These are phyloP conservation scores for Epinotia brunnichana DNA, from an alignment of 2,888 invertebrate genomes.

Conservation along the genomic window DNA sequence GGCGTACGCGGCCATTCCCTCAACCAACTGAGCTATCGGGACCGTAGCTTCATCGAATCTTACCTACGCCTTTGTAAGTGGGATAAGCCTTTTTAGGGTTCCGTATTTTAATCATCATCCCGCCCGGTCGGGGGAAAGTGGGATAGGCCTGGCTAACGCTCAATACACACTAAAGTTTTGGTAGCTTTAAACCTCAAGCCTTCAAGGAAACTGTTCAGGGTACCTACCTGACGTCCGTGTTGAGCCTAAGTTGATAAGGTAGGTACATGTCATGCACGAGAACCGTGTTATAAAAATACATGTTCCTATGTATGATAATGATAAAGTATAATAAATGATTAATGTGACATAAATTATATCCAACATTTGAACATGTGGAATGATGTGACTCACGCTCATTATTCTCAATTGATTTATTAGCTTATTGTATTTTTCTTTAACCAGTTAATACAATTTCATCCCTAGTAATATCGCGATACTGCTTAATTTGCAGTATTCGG, in stretches of 20 bases:
- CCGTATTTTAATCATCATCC: no score
- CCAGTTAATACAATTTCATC: neutral
- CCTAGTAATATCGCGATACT: neutral
- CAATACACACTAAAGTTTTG: no score
- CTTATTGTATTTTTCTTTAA: constrained; percentile 1
- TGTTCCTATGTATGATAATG: no score
- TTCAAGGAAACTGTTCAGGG: neutral
- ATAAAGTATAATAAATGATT: neutral
- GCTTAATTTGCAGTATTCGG: neutral
- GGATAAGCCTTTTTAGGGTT: no score
- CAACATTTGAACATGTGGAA: constrained; percentile 17
- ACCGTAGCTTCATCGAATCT: no score
- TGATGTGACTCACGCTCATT: constrained; percentile 21
- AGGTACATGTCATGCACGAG: neutral
- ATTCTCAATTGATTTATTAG: constrained; percentile 16
- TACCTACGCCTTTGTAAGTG: no score
- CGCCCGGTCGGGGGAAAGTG: no score
- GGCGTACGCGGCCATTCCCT: no score
- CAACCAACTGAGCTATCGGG: no score
- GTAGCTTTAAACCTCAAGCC: no score
- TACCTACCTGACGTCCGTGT: neutral
- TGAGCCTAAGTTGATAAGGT: neutral
- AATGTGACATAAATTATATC: constrained; percentile 4
- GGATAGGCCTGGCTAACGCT: no score
- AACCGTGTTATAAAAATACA: neutral